These are phyloP conservation scores for Grantiella picta DNA, from an alignment of 2,113 vertebrate species.

Conservation along the genomic window DNA sequence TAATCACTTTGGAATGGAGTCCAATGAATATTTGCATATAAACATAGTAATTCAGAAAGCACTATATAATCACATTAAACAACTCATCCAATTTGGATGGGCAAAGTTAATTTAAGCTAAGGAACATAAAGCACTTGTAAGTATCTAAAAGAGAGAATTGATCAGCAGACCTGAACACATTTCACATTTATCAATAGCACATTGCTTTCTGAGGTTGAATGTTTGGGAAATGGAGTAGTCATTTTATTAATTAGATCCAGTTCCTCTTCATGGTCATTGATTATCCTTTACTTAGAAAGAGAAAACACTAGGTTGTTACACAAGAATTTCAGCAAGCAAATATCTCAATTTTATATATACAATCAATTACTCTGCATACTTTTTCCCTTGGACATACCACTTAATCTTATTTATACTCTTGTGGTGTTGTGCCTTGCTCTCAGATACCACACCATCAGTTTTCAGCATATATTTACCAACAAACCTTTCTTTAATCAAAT, in stretches of 20 bases:
- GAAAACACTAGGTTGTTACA: background rate
- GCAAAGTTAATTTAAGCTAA: conserved; percentile 57
- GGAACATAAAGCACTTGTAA: conserved; percentile 45
- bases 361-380: background rate
- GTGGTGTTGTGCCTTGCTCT: background rate
- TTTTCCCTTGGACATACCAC: background rate
- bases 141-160: conserved; percentile 25
- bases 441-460: background rate
- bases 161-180: conserved; percentile 17
- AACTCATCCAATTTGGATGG: conserved; percentile 24
- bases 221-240: background rate
- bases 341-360: background rate
- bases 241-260: conserved; percentile 23
- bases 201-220: conserved; percentile 3
- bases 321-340: background rate
- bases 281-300: conserved; percentile 22
- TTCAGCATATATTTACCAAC: background rate
- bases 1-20: background rate
- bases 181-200: conserved; percentile 46
- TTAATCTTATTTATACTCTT: conserved; percentile 6
- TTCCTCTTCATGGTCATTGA: conserved; percentile 20
- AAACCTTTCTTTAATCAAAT: background rate
- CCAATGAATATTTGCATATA: conserved; percentile 8
- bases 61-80: conserved; percentile 23
- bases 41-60: conserved; percentile 3